These are phyloP conservation scores for Campylorhamphus procurvoides DNA, from an alignment of 2,113 vertebrate species.

Conservation along the genomic window DNA sequence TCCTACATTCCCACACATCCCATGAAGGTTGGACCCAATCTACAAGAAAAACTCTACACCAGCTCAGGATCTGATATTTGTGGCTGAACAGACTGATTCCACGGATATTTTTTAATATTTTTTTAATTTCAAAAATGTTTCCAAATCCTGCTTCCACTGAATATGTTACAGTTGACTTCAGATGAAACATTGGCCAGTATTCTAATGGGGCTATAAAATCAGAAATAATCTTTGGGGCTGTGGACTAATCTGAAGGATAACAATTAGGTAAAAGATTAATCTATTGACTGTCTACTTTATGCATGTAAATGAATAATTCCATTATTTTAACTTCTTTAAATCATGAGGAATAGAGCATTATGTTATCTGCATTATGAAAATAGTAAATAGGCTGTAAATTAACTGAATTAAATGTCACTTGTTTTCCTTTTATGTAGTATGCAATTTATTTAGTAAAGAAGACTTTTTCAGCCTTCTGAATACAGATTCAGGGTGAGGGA, in stretches of 20 bases:
- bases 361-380: slow-evolving; percentile 28
- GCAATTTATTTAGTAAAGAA: slow-evolving; percentile 12
- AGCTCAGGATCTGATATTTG: background rate
- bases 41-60: background rate
- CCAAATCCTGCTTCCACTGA: background rate
- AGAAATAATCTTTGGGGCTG: background rate
- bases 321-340: slow-evolving; percentile 17
- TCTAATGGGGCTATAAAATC: background rate
- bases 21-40: background rate
- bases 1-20: background rate
- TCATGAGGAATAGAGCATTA: slow-evolving; percentile 32
- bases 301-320: background rate
- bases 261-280: slow-evolving; percentile 16
- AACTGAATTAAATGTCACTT: slow-evolving; percentile 12
- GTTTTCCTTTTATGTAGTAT: background rate
- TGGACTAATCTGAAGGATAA: background rate
- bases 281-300: background rate
- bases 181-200: background rate
- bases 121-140: background rate
- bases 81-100: background rate
- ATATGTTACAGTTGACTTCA: background rate
- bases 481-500: background rate
- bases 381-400: slow-evolving; percentile 29
- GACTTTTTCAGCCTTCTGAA: background rate
- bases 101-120: background rate